A percentile compares a stretch with the other conserved stretches of the same genome.
Conservation (phyloP, 2,797 vertebrate genomes). For the Echeneis naucrates region DNA sequence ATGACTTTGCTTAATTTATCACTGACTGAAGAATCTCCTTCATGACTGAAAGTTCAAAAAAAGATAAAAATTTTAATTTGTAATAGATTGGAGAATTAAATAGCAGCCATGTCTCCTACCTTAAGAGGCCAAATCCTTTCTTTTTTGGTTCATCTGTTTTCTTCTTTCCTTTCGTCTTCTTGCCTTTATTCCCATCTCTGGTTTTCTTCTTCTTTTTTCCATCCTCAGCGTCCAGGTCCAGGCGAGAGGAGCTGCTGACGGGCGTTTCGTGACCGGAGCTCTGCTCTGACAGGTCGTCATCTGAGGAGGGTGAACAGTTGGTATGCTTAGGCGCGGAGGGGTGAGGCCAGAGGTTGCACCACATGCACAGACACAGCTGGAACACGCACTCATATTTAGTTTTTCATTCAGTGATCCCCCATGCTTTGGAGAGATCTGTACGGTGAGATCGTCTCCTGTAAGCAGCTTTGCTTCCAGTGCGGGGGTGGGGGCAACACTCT, state of each 20-base stretch:
- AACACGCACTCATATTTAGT: neutral
- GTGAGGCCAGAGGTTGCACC: neutral
- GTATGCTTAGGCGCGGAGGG: neutral
- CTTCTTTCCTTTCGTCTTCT: slow-evolving; percentile 85
- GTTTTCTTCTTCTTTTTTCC: slow-evolving; percentile 84
- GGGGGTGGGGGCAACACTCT: too few species aligned
- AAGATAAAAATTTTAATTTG: neutral
- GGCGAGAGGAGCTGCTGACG: slow-evolving; percentile 83
- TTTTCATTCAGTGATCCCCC: neutral
- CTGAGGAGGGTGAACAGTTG: slow-evolving; percentile 64
- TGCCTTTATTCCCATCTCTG: slow-evolving; percentile 87
- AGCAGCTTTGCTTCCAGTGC: neutral
- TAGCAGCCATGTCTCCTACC: slow-evolving; percentile 80
- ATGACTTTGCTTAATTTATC: slow-evolving; percentile 18
- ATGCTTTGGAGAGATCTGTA: neutral
- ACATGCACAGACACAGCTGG: neutral
- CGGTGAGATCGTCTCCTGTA: neutral
- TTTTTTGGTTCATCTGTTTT: slow-evolving; percentile 90
- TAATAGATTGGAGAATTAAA: neutral
- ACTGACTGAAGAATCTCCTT: neutral
- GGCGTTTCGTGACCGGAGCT: slow-evolving; percentile 91
- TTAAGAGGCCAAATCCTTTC: slow-evolving; percentile 91
- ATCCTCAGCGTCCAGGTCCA: slow-evolving; percentile 80
- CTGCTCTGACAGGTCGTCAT: slow-evolving; percentile 88
- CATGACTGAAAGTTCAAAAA: neutral